Evolutionary conservation across 2,888 invertebrate species (phyloP), one percentile per base, ranked within the genome.

Genomic region (Dioctria rufipes): DNA sequence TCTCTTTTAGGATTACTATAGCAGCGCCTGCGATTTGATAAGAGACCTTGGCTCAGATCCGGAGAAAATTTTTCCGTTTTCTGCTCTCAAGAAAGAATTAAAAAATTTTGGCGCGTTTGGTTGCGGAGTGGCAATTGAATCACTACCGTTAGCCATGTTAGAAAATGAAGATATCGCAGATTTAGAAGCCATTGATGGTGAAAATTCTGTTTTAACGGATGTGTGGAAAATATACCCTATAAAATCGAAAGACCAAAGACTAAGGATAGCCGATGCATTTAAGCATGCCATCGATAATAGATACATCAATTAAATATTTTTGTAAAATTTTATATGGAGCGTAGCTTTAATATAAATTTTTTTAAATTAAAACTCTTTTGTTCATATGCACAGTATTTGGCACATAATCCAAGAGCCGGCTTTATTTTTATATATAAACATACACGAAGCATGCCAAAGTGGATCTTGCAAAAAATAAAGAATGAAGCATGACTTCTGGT

Each of bases 181-280:
- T 86, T 86, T 92, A 66, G 91, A 89, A 83, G 86, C 83, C 5
- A 86, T 89, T 54, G 81, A 84, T 4, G 51, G 37, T 40, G 88
- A 87, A 69, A 83, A 85, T 66, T 83, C 87, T 3, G 85, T 87
- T 5, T 85, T 95, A 37, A 92, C 92, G 40, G 92, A 92, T 81
- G 90, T 94, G 3, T 94, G 93, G 94, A 90, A 90, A 80, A 84
- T 94, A 0, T 86, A 89, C 49, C 92, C 92, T 1, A 91, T 94
- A 80, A 90, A 92, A 84, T 90, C 91, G 0, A 89, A 91, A 82
- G 90, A 90, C 25, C 93, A 92, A 5, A 90, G 93, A 40, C 88
- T 90, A 60, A 89, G 93, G 61, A 90, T 94, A 67, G 93, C 94
- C 0, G 91, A 92, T 82, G 90, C 93, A 42, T 90, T 94, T 6